Evolutionary conservation across 2,888 invertebrate genomes (phyloP).

Genomic region (Mycalesis mineus): DNA sequence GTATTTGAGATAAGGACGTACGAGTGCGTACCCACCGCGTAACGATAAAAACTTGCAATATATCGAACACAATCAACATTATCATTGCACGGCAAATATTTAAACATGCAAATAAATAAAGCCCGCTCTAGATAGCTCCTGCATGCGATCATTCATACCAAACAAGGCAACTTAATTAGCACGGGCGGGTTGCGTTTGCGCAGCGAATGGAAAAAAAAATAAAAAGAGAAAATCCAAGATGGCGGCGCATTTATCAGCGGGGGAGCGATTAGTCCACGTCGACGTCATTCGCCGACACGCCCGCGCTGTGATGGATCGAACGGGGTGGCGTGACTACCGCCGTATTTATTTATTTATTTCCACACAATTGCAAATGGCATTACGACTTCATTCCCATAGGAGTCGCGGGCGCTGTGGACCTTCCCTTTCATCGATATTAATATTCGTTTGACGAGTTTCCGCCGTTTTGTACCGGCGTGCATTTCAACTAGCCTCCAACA

Average conservation of each 20-base stretch:
- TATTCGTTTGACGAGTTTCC: background rate
- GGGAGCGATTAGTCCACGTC: slow-evolving; percentile 57
- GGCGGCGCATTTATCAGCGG: slow-evolving; percentile 54
- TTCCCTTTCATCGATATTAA: background rate
- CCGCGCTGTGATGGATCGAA: slow-evolving; percentile 43
- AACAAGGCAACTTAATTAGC: slow-evolving; percentile 48
- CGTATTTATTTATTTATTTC: slow-evolving; percentile 36
- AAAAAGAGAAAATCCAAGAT: slow-evolving; percentile 55
- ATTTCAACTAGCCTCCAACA: background rate
- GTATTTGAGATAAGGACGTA: slow-evolving; percentile 5
- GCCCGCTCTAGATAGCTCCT: slow-evolving; percentile 38
- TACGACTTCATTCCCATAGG: slow-evolving; percentile 15
- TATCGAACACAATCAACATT: background rate
- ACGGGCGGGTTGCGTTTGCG: slow-evolving; percentile 48
- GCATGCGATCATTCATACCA: slow-evolving; percentile 40
- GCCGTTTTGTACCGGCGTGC: background rate
- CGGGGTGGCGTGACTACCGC: slow-evolving; percentile 36
- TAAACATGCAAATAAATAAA: slow-evolving; percentile 1
- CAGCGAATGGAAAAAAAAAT: slow-evolving; percentile 40
- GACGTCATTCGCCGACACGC: slow-evolving; percentile 52
- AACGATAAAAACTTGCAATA: background rate
- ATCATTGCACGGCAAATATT: slow-evolving; percentile 7
- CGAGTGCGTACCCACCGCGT: background rate
- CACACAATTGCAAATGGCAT: slow-evolving; percentile 21
- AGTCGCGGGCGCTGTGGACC: background rate